Evolutionary conservation across 1,140 invertebrate species (phyloP).

Genomic region (Mycetomoellerius zeteki): DNA sequence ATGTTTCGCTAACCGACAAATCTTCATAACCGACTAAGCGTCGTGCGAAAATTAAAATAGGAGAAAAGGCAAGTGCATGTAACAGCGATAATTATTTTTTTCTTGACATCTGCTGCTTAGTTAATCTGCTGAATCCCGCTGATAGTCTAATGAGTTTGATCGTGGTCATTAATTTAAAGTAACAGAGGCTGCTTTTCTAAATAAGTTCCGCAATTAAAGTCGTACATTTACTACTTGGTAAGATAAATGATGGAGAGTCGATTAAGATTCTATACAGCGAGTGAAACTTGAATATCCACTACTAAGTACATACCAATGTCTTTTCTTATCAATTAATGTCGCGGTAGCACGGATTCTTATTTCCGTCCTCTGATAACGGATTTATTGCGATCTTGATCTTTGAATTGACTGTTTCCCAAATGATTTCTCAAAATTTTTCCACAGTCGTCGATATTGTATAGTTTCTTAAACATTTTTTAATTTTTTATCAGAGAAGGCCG

Average conservation of each 20-base stretch:
- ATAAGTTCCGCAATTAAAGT: slow-evolving; percentile 70
- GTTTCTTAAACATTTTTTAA: background rate
- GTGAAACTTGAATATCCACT: slow-evolving; percentile 46
- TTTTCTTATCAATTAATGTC: slow-evolving; percentile 76
- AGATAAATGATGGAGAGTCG: slow-evolving; percentile 59
- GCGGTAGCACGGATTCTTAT: slow-evolving; percentile 55
- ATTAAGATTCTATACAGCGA: slow-evolving; percentile 58
- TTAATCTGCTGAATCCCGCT: slow-evolving; percentile 49
- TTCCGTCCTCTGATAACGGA: slow-evolving; percentile 72
- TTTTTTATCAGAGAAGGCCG: background rate
- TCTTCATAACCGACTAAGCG: slow-evolving; percentile 44
- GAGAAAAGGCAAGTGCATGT: background rate
- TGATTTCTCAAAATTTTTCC: slow-evolving; percentile 34
- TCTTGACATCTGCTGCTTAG: background rate
- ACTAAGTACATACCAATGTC: slow-evolving; percentile 79
- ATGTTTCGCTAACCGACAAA: slow-evolving; percentile 15
- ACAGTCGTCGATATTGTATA: background rate
- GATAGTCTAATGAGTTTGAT: slow-evolving; percentile 48
- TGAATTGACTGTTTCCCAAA: background rate
- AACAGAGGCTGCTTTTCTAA: background rate
- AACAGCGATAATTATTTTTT: slow-evolving; percentile 51
- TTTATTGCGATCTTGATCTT: background rate
- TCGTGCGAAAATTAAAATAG: slow-evolving; percentile 57
- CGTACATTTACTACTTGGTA: slow-evolving; percentile 15
- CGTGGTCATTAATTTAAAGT: slow-evolving; percentile 39